Percentiles rank a stretch among this genome's conserved stretches.
Conservation (phyloP, 2,113 vertebrate genomes). For the Carollia perspicillata region DNA sequence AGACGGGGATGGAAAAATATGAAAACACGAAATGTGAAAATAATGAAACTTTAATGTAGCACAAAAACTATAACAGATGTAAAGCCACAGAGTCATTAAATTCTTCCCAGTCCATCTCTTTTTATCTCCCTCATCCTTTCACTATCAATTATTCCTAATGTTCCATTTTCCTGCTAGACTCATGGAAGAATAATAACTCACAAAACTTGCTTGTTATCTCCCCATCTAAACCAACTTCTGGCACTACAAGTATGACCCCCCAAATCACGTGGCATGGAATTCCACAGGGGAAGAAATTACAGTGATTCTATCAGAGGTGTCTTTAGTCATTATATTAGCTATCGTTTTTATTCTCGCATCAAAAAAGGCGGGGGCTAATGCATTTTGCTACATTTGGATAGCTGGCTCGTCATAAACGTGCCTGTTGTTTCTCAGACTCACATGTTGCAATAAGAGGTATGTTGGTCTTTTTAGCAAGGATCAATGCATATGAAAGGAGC, state of each 20-base stretch:
- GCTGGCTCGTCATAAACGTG: constrained; percentile 48
- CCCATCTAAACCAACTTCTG: constrained; percentile 49
- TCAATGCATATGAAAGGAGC: constrained; percentile 72
- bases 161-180: constrained; percentile 59
- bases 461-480: constrained; percentile 65
- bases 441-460: constrained; percentile 51
- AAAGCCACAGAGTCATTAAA: constrained; percentile 82
- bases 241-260: constrained; percentile 34
- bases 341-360: constrained; percentile 18
- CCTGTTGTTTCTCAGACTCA: constrained; percentile 46
- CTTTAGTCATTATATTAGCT: constrained; percentile 43
- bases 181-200: constrained; percentile 68
- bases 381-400: constrained; percentile 43
- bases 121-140: constrained; percentile 77
- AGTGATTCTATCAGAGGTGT: constrained; percentile 40
- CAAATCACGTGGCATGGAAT: not conserved
- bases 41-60: constrained; percentile 86
- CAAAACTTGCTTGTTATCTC: constrained; percentile 55
- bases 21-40: constrained; percentile 85
- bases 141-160: constrained; percentile 78
- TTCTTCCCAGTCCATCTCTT: constrained; percentile 80
- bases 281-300: constrained; percentile 33
- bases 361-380: not conserved
- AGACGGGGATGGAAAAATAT: constrained; percentile 80
- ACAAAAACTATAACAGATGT: constrained; percentile 83